phyloP scores from a whole-genome alignment of 2,888 invertebrate genomes.

The Mesopsocus fuscifrons region DNA sequence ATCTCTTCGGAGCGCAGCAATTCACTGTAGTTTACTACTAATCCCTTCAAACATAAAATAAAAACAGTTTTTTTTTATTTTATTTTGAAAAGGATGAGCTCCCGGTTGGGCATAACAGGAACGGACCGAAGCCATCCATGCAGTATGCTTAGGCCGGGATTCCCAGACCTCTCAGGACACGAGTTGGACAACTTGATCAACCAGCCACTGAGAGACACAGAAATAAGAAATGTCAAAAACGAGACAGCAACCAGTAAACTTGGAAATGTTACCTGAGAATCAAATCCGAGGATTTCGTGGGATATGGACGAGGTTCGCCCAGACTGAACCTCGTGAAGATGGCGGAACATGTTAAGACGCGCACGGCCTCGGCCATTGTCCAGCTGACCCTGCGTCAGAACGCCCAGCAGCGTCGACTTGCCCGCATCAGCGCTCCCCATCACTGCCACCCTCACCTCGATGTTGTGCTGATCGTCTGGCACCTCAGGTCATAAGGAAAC shows the following conservation, averaged over 20 bases:
- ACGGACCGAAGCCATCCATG: too few relatives aligned
- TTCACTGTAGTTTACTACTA: conserved; percentile 75
- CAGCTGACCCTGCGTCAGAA: conserved; percentile 84
- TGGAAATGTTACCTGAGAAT: conserved; percentile 52
- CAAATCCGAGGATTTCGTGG: conserved; percentile 93
- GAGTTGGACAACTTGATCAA: too few relatives aligned
- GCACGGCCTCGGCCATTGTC: conserved; percentile 94
- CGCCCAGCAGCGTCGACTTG: conserved; percentile 91
- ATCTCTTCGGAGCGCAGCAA: conserved; percentile 86
- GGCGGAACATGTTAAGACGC: conserved; percentile 83
- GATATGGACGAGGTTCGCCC: conserved; percentile 91
- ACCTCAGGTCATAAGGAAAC: conserved; percentile 24
- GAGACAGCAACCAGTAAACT: too few relatives aligned
- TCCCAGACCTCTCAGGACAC: too few relatives aligned
- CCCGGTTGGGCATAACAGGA: too few relatives aligned
- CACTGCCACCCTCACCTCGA: conserved; percentile 82
- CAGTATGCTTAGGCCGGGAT: too few relatives aligned
- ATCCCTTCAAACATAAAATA: conserved; percentile 31
- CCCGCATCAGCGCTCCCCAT: conserved; percentile 92
- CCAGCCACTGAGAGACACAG: too few relatives aligned
- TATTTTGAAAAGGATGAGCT: too few relatives aligned
- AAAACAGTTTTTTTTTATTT: too few relatives aligned
- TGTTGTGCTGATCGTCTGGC: conserved; percentile 69
- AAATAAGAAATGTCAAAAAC: too few relatives aligned
- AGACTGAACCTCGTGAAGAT: conserved; percentile 86